phyloP scores from a whole-genome alignment of 1,140 invertebrate species.

The Drosophila mayri region DNA sequence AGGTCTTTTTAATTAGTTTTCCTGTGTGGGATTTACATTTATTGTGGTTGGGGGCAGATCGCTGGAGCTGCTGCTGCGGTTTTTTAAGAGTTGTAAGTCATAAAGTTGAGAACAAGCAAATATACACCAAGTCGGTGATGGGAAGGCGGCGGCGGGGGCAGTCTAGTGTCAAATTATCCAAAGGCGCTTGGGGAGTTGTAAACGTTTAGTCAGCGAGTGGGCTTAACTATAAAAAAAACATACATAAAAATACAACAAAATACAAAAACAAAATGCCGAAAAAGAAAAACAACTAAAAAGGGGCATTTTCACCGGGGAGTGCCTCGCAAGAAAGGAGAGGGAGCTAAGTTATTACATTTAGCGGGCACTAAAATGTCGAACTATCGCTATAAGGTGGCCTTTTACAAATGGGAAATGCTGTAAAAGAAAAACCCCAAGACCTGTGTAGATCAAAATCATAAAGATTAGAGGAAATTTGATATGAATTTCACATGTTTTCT shows the following conservation, averaged over 20 bases:
- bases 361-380: constrained; percentile 40
- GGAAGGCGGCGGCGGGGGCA: constrained; percentile 15
- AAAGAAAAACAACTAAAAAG: constrained; percentile 21
- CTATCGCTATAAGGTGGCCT: constrained; percentile 26
- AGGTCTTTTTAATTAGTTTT: constrained; percentile 82
- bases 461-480: constrained; percentile 28
- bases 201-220: constrained; percentile 64
- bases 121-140: constrained; percentile 18
- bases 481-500: constrained; percentile 8
- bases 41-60: constrained; percentile 21
- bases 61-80: constrained; percentile 8
- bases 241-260: constrained; percentile 52
- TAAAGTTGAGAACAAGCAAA: constrained; percentile 66
- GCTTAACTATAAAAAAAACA: constrained; percentile 38
- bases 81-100: constrained; percentile 76
- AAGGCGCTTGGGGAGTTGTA: constrained; percentile 68
- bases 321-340: constrained; percentile 8
- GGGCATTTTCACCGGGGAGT: constrained; percentile 33
- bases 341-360: constrained; percentile 51
- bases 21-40: constrained; percentile 66
- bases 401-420: constrained; percentile 27
- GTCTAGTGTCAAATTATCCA: constrained; percentile 80
- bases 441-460: constrained; percentile 29
- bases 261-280: constrained; percentile 17
- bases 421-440: constrained; percentile 25